Evolutionary conservation across 2,113 vertebrate species (phyloP), one percentile per base, ranked within the genome.

Genomic region (Cranoglanis bouderius): DNA sequence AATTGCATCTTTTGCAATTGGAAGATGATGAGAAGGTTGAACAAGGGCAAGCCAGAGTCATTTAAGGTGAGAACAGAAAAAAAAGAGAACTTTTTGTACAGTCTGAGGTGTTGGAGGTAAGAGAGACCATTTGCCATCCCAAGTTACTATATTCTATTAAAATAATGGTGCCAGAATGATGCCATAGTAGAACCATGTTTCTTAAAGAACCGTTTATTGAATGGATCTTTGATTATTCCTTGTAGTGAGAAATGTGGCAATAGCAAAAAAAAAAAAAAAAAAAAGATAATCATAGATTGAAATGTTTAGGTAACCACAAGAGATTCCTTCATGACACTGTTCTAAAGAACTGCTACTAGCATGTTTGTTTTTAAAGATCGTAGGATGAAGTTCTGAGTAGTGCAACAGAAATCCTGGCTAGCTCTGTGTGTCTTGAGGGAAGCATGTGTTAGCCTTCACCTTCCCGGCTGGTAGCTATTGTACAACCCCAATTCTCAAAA

Each of bases 21-120:
- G 70, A 63, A 53, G 2, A 26, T 65, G 32, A 75, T 46, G 53
- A 38, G 13, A 35, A 14, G 61, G 29, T 26, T 81, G 19, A 65
- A 49, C 61, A 49, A 86, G 80, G n/a, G 43, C 32, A 84, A 53
- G 59, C 51, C 0, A 24, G 82, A 14, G 59, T 74, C 40, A 65
- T 53, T 74, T 85, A 43, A 90, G 82, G 85, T 87, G 57, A 86
- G 35, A 77, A 86, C 24, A 77, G 59, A 40, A 61, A 18, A 59
- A 59, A 59, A 59, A 51, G 32, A 82, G 43, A 14, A 78, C 46
- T 14, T 82, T 59, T 38, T 38, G 53, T 35, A 38, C 53, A 59
- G 49, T 38, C 35, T 40, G 26, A n/a, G 26, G 13, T 35, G 6
- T 19, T 35, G 2, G 14, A 1, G 0, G 14, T 12, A 19, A 55